Base-by-base conservation (phyloP, 2,888 invertebrate genomes). In the Dromius quadrimaculatus region DNA sequence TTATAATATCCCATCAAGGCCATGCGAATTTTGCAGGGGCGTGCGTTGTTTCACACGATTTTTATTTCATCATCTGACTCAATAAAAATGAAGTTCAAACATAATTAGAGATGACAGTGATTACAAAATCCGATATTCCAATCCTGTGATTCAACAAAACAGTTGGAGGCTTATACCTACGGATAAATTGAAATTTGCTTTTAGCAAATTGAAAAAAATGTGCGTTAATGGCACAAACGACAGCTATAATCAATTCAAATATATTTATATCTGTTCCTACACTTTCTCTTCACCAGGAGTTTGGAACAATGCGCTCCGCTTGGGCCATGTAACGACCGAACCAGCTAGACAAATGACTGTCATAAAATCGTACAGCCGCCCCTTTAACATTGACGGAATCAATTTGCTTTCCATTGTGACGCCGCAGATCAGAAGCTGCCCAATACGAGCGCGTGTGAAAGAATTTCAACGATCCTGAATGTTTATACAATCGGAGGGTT, bases 341-440 rank as follows among this genome's bases (percentile, higher is more conserved):
- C 59, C 59, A 62, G 32, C 59, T 57, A 72, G 73, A 73, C 72
- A 73, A 73, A 73, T 73, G 63, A 64, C 68, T 65, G 65, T 73
- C 72, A 73, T 72, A 73, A 72, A 73, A 73, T 71, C 71, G 70
- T 65, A 72, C 50, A 62, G 66, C 64, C 61, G 23, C 34, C 61
- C 69, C 61, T 61, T 34, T 57, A 59, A 66, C 73, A 64, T 54
- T 64, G 72, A 72, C 71, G 45, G 47, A 73, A 73, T 72, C 73
- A 73, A 73, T 73, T 73, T 73, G 66, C 66, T 20, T 54, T 8
- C 66, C 54, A 59, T 59, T 59, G 59, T 59, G 59, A 59, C 59
- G 59, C 36, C 59, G 36, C 34, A 38, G 62, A 38, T 41, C 62
- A 62, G 62, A 38, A 38, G 62, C 62, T 41, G 62, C 41, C 20